phyloP scores from a whole-genome alignment of 2,113 vertebrate genomes.

The Oostethus manadensis region DNA sequence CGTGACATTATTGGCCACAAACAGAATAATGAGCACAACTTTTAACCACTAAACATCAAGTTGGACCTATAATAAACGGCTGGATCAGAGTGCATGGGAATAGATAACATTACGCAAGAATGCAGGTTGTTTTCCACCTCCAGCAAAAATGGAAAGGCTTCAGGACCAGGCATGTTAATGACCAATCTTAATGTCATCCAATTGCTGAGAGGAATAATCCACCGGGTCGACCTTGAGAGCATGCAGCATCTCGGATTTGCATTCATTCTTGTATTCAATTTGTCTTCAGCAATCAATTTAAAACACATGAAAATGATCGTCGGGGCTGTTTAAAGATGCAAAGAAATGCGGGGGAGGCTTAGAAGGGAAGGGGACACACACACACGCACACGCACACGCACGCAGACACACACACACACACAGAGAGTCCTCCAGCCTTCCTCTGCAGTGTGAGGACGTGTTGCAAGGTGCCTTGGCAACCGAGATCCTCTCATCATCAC shows the following conservation, averaged over 20 bases:
- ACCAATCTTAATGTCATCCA: conserved; percentile 54
- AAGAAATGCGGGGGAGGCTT: conserved; percentile 10
- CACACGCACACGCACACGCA: background rate
- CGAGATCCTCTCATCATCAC: conserved; percentile 71
- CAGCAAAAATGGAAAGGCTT: background rate
- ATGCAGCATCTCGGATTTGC: conserved; percentile 17
- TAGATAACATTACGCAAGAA: background rate
- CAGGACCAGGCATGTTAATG: conserved; percentile 25
- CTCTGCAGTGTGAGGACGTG: conserved; percentile 75
- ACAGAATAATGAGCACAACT: conserved; percentile 18
- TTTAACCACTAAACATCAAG: conserved; percentile 9
- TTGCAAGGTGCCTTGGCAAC: conserved; percentile 73
- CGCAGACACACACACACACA: background rate
- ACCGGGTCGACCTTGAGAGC: conserved; percentile 70
- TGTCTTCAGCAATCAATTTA: background rate
- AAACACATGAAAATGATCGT: background rate
- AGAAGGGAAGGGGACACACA: background rate
- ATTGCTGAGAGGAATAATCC: conserved; percentile 45
- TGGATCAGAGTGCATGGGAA: background rate
- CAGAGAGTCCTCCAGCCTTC: conserved; percentile 10
- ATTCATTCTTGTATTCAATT: background rate
- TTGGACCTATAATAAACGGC: conserved; percentile 1
- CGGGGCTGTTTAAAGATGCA: conserved; percentile 10
- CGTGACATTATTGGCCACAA: background rate
- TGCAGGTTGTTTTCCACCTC: conserved; percentile 34